These are phyloP conservation scores for Netelia melanura DNA, from an alignment of 2,888 invertebrate species.

Conservation along the genomic window DNA sequence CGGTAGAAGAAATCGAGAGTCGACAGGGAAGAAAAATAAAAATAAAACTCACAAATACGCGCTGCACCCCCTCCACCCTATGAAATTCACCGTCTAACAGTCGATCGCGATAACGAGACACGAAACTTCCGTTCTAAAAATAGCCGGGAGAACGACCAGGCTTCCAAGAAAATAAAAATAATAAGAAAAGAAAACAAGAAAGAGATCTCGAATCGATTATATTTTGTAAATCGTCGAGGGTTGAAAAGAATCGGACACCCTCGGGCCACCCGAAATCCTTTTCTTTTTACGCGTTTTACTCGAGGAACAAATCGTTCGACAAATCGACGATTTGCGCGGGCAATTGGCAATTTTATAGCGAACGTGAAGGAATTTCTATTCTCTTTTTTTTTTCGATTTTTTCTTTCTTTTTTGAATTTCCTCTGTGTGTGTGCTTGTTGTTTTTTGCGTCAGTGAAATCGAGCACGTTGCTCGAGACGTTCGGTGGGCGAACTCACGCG, in stretches of 20 bases:
- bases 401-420: background rate
- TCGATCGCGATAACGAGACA: constrained; percentile 2
- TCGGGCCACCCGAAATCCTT: background rate
- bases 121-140: constrained; percentile 9
- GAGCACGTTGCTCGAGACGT: background rate
- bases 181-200: background rate
- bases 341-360: background rate
- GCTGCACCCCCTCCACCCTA: background rate
- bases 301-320: constrained; percentile 29
- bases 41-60: background rate
- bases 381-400: background rate
- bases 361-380: background rate
- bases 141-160: background rate
- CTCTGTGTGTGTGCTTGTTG: too few species aligned
- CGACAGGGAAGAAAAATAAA: background rate
- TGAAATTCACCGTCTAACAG: constrained; percentile 9
- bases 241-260: background rate
- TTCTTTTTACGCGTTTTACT: background rate
- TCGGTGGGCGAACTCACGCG: background rate
- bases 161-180: too few species aligned
- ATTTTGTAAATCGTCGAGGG: background rate
- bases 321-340: constrained; percentile 9
- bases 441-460: constrained; percentile 12
- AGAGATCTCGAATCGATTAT: background rate
- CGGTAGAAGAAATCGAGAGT: background rate